These are phyloP conservation scores for Gadus chalcogrammus DNA, from an alignment of 2,113 vertebrate species.

Conservation along the genomic window DNA sequence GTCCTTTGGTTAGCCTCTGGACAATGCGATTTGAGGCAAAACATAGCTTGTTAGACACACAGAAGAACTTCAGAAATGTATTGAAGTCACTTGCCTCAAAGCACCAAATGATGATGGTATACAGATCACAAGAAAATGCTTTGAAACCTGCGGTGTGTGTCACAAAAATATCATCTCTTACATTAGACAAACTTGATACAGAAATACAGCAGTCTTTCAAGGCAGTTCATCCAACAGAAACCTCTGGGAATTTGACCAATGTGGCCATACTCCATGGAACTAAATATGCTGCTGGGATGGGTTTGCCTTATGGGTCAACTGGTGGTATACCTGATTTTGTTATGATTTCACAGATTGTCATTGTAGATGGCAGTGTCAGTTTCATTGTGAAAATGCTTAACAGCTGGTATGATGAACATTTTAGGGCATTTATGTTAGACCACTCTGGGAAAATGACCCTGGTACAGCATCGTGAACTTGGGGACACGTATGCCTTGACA, in stretches of 20 bases:
- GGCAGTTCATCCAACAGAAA: conserved; percentile 16
- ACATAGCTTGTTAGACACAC: too few relatives aligned
- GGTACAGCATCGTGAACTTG: conserved; percentile 5
- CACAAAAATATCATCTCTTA: conserved; percentile 9
- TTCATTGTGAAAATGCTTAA: conserved; percentile 14
- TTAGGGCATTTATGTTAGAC: neutral
- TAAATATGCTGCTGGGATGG: conserved; percentile 20
- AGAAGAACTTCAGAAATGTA: too few relatives aligned
- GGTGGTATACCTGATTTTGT: conserved; percentile 12
- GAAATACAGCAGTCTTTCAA: conserved; percentile 18
- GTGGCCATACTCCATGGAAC: conserved; percentile 17
- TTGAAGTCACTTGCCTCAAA: too few relatives aligned
- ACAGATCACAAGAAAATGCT: conserved; percentile 17
- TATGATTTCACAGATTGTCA: conserved; percentile 16
- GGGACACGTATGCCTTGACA: conserved; percentile 13
- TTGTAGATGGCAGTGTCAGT: conserved; percentile 6
- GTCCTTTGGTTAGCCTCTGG: too few relatives aligned
- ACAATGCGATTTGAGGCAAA: too few relatives aligned
- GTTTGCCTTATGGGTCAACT: conserved; percentile 21
- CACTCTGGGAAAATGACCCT: conserved; percentile 14
- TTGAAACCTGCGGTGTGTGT: conserved; percentile 3
- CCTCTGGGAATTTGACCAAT: conserved; percentile 13
- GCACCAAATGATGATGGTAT: too few relatives aligned
- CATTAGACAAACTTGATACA: neutral
- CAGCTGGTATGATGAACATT: conserved; percentile 15